Evolutionary conservation across 2,888 invertebrate genomes (phyloP).

Genomic region (Melanostoma scalare): DNA sequence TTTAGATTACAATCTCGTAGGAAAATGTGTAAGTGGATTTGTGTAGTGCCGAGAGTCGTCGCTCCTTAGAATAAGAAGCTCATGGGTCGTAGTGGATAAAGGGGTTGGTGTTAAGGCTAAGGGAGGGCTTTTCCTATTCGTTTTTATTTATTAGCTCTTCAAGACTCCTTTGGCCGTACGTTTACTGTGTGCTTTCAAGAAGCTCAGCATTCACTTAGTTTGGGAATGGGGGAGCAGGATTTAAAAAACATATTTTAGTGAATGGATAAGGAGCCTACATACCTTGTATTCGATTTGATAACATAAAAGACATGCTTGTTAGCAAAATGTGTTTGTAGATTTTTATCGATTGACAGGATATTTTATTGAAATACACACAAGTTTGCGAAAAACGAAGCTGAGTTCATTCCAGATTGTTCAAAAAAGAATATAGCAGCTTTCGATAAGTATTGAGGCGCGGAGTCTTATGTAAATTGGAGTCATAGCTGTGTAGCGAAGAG

Average conservation of each 20-base stretch:
- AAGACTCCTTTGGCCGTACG: conserved; percentile 49
- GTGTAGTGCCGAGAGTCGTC: conserved; percentile 24
- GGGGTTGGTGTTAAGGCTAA: conserved; percentile 8
- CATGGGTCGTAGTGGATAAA: conserved; percentile 7
- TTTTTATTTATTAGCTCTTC: conserved; percentile 69
- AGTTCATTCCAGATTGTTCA: no score
- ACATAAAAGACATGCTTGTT: background rate
- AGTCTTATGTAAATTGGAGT: no score
- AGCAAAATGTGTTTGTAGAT: conserved; percentile 44
- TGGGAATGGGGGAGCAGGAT: conserved; percentile 41
- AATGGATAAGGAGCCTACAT: background rate
- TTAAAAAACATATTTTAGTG: conserved; percentile 27
- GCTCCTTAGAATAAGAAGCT: background rate
- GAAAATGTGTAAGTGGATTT: conserved; percentile 68
- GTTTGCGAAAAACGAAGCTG: no score
- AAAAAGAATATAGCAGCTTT: no score
- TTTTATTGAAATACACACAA: background rate
- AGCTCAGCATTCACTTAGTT: conserved; percentile 37
- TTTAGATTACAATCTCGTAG: conserved; percentile 65
- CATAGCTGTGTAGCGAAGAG: no score
- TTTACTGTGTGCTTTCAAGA: conserved; percentile 42
- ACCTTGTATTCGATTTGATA: background rate
- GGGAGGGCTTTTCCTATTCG: conserved; percentile 51
- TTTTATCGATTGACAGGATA: conserved; percentile 57
- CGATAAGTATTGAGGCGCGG: no score